Base-by-base conservation (phyloP, 37 sponge, comb jelly and placozoan genomes). In the Trichoplax adhaerens region DNA sequence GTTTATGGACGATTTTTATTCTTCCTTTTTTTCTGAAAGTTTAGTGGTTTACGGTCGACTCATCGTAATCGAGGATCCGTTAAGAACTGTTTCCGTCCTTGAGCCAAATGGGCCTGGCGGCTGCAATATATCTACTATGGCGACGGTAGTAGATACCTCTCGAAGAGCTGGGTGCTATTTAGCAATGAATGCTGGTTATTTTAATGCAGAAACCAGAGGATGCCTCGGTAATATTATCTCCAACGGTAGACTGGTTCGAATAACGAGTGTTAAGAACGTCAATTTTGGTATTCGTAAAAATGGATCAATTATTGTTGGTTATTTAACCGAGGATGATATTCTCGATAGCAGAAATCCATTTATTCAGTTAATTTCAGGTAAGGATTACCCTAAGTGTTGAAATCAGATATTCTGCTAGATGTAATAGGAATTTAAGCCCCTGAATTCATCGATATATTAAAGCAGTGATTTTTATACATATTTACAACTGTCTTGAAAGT, bases 251-350 rank as follows among this genome's bases (percentile, higher is more conserved):
- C 48, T 91, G 0, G 78, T 87, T 1, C 81, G 78, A 65, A 76
- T 75, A 49, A 58, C 77, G 29, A 29, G 29, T 29, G 29, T 29
- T 29, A 29, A 29, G 74, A 90, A 91, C 74, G 86, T 88, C 0
- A 90, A 86, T 65, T 91, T 95, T 80, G 97, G 91, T 29, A 83
- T 95, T 66, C 83, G 83, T 48, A 53, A 78, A 3, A 87, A 91
- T 63, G 97, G 97, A 3, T 76, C 81, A 5, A 74, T 95, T 1
- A 78, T 85, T 0, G 79, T 81, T 4, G 97, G 97, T 12, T 95
- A 91, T 72, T 65, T 95, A 58, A 62, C 88, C 1, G 82, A 87
- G 2, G 80, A 82, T 53, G 65, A 74, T n/a, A 53, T 74, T 47
- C 4, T 55, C 8, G 29, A 29, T 29, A 29, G 29, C 29, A 29